A percentile compares a stretch with the other conserved stretches of the same genome.
phyloP scores from a whole-genome alignment of 2,888 invertebrate genomes.

The Minunthozetes semirufus region DNA sequence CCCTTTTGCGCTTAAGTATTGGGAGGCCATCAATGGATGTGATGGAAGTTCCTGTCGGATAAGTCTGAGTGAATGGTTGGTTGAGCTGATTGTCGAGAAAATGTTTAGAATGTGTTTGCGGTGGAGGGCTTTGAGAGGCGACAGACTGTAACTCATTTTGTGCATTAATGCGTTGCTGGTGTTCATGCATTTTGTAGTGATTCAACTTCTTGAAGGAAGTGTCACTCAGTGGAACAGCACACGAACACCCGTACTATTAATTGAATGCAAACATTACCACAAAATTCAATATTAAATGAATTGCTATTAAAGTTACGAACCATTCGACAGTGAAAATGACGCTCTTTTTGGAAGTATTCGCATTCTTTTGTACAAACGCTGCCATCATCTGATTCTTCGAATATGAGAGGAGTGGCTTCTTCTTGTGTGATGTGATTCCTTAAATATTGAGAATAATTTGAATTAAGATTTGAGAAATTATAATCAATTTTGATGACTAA shows the following conservation, averaged over 20 bases:
- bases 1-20: conserved; percentile 84
- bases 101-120: conserved; percentile 40
- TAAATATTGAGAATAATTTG: too few relatives aligned
- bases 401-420: conserved; percentile 70
- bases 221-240: conserved; percentile 67
- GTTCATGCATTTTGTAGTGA: conserved; percentile 75
- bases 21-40: conserved; percentile 67
- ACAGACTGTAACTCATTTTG: conserved; percentile 1
- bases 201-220: conserved; percentile 72
- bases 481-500: conserved; percentile 40
- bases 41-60: conserved; percentile 35
- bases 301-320: conserved; percentile 51
- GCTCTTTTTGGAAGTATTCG: conserved; percentile 57
- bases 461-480: neutral
- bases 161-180: conserved; percentile 29
- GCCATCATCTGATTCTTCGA: conserved; percentile 46
- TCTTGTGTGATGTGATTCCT: conserved; percentile 77
- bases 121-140: conserved; percentile 13
- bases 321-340: conserved; percentile 85
- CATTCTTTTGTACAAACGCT: conserved; percentile 38
- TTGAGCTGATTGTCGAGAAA: conserved; percentile 9
- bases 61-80: conserved; percentile 35
- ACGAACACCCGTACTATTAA: conserved; percentile 66
- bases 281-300: too few relatives aligned
- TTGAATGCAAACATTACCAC: neutral